phyloP scores from a whole-genome alignment of 2,888 invertebrate species.

The Suillia variegata region DNA sequence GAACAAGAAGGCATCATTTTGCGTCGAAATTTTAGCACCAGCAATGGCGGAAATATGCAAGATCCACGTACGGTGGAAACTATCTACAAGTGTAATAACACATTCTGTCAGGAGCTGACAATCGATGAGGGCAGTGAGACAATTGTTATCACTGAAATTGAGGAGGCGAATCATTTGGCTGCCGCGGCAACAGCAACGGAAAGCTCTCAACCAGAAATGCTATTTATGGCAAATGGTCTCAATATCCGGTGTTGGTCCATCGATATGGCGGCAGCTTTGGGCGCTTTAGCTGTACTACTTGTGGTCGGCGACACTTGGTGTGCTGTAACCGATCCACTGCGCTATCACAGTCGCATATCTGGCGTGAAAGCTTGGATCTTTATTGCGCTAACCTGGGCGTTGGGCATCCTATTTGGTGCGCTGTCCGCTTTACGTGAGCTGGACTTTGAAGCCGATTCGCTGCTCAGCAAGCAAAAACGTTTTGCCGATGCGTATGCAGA shows the following conservation, averaged over 20 bases:
- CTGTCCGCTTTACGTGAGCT: conserved; percentile 58
- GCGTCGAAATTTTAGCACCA: conserved; percentile 32
- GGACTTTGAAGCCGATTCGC: conserved; percentile 50
- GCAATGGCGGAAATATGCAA: conserved; percentile 1
- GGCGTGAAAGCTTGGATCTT: conserved; percentile 60
- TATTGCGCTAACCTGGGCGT: conserved; percentile 59
- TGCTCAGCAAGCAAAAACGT: conserved; percentile 47
- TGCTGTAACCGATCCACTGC: conserved; percentile 67
- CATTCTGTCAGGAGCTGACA: conserved; percentile 49
- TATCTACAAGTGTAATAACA: conserved; percentile 52
- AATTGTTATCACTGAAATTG: conserved; percentile 53
- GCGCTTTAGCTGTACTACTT: conserved; percentile 58
- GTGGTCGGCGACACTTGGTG: conserved; percentile 66
- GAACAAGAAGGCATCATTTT: conserved; percentile 51
- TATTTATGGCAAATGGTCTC: background rate
- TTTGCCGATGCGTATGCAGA: conserved; percentile 28
- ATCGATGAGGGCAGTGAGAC: conserved; percentile 49
- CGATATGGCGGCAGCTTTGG: conserved; percentile 58
- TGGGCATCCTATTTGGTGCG: conserved; percentile 59
- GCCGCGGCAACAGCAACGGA: conserved; percentile 2
- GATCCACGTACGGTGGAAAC: conserved; percentile 40
- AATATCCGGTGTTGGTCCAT: conserved; percentile 57
- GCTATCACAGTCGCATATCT: conserved; percentile 65
- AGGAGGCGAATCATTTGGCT: conserved; percentile 40
- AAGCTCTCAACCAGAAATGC: conserved; percentile 18